Evolutionary conservation across 2,113 vertebrate genomes (phyloP), one percentile per base, ranked within the genome.

Genomic region (Cyphomyrus discorhynchus): DNA sequence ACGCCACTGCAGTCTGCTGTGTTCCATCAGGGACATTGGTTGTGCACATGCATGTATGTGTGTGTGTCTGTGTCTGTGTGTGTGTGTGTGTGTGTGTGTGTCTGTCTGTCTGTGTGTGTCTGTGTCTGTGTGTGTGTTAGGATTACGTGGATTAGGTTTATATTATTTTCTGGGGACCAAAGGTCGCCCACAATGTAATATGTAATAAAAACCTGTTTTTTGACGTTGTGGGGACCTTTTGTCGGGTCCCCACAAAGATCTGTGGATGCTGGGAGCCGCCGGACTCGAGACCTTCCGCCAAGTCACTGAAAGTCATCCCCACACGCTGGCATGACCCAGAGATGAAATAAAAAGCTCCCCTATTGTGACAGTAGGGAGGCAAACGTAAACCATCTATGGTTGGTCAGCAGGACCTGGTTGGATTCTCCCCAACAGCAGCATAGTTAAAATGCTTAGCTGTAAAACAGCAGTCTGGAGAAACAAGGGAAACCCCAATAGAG

Each of bases 61-160:
- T 42, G 27, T 49, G 45, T n/a, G 45, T 47, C 87, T 89, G 89
- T 47, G 52, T 89, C 88, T 47, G 52, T 86, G 74, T 88, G 74
- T 5, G 21, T 58, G 21, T 24, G 89, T 47, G 52, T 89, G 89
- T 47, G 52, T 86, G 74, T 88, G 74, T 5, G 21, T 58, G 21
- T 24, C n/a, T n/a, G 45, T 47, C 87, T n/a, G 45, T 47, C 87
- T 50, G 83, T 42, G 27, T 49, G 45, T n/a, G 45, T 47, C 87
- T 89, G 89, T 47, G 52, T 89, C 88, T 47, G 52, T 86, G 74
- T 88, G 74, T 5, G 21, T 58, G 21, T 24, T 42, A 42, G 39
- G 39, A 42, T 42, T 42, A 42, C 3, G 39, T 17, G 53, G 19
- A 56, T 56, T 56, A 56, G 19, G 53, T 56, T 56, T 21, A 21